Evolutionary conservation across 2,888 invertebrate genomes (phyloP).

Genomic region (Fragum fragum): DNA sequence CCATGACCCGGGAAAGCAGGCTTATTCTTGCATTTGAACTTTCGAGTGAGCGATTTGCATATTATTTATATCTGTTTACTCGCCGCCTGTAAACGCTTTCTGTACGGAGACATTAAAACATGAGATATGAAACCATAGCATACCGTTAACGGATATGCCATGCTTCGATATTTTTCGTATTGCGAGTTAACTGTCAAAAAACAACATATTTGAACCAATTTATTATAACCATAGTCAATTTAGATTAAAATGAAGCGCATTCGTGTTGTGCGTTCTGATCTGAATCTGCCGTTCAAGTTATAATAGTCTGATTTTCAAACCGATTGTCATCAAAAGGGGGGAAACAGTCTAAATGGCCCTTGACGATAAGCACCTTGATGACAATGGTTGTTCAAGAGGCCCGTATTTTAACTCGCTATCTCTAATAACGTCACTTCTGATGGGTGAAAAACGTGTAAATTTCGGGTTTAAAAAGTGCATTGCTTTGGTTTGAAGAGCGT

Average conservation of each 20-base stretch:
- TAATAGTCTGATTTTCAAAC: constrained; percentile 21
- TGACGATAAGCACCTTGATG: constrained; percentile 34
- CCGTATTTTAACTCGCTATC: constrained; percentile 43
- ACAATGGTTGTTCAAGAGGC: constrained; percentile 43
- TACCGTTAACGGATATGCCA: too few relatives aligned
- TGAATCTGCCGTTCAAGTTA: too few relatives aligned
- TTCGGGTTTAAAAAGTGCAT: constrained; percentile 24
- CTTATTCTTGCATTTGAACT: constrained; percentile 67
- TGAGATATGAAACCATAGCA: too few relatives aligned
- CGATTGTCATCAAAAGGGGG: neutral
- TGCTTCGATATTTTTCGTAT: too few relatives aligned
- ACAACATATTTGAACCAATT: too few relatives aligned
- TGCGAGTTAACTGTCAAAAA: too few relatives aligned
- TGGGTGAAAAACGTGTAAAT: constrained; percentile 27
- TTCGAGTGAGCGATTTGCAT: constrained; percentile 56
- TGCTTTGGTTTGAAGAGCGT: constrained; percentile 15
- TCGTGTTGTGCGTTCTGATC: too few relatives aligned
- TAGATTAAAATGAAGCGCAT: too few relatives aligned
- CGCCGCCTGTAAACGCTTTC: constrained; percentile 31
- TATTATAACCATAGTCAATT: too few relatives aligned
- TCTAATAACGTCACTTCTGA: constrained; percentile 31
- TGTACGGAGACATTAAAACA: too few relatives aligned
- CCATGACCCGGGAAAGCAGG: constrained; percentile 51
- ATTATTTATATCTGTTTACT: constrained; percentile 66
- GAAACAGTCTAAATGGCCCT: constrained; percentile 43